A percentile compares a stretch with the other conserved stretches of the same genome.
Conservation (phyloP, 2,888 invertebrate genomes). For the Microdon myrmicae region DNA sequence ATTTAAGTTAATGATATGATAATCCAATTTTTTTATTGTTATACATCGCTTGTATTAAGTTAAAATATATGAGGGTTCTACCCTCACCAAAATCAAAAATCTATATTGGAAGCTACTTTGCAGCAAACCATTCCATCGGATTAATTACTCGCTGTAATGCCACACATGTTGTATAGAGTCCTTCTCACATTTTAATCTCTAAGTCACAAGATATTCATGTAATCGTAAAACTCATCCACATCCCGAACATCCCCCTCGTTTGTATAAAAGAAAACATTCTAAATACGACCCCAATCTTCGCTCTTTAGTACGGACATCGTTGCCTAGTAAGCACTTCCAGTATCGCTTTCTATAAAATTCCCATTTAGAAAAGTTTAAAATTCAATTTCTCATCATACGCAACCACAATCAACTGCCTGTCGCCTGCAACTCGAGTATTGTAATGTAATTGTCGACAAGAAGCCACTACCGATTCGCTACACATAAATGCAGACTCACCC, state of each 20-base stretch:
- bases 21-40: no score
- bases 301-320: background rate
- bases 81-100: no score
- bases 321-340: constrained; percentile 14
- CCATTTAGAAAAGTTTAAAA: constrained; percentile 51
- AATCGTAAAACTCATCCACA: no score
- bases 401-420: constrained; percentile 11
- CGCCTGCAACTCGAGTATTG: constrained; percentile 38
- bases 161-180: no score
- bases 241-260: constrained; percentile 13
- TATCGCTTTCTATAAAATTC: constrained; percentile 49
- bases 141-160: no score
- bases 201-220: no score
- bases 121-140: no score
- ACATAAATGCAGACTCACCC: constrained; percentile 50
- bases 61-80: no score
- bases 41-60: no score
- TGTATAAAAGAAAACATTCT: constrained; percentile 19
- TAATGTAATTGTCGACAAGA: constrained; percentile 50
- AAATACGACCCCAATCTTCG: constrained; percentile 24
- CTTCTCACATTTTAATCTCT: no score
- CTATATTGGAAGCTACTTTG: no score
- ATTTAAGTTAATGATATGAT: no score
- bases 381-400: constrained; percentile 46
- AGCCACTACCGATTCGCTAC: constrained; percentile 49